Evolutionary conservation across 2,888 invertebrate species (phyloP), one percentile per base, ranked within the genome.

Genomic region (Bimastos eiseni): DNA sequence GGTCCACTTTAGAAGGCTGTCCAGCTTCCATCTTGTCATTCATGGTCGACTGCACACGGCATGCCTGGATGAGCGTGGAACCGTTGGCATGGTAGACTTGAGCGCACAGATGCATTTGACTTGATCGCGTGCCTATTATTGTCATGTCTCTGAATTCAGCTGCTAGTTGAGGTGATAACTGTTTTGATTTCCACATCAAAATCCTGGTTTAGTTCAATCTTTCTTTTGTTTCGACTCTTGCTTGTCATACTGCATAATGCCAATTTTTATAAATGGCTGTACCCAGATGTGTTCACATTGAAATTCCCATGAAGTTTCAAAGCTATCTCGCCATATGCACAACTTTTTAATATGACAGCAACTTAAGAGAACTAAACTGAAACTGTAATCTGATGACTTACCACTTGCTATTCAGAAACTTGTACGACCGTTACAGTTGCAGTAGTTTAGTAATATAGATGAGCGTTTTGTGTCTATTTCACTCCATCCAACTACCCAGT

Each of bases 21-120:
- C 70, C n/a, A n/a, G 70, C 70, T 70, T 70, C 70, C 70, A n/a
- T 70, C 70, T 70, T 70, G 70, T 70, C 70, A 70, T 70, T 70
- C 11, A 70, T 70, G 70, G 70, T 70, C n/a, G 70, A 11, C 70
- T 70, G 70, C 30, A 70, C 70, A 70, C n/a, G n/a, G 30, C 6
- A 70, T 11, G 70, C 70, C 5, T 70, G 70, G n/a, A 8, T 70
- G 70, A 70, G 70, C 70, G 13, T 70, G 70, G 70, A 70, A 70
- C 70, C 17, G 70, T 70, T n/a, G 70, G 70, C 4, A 17, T 70
- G n/a, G 13, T 70, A n/a, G 70, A 70, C 70, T 70, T n/a, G 30
- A 8, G n/a, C 70, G 11, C n/a, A n/a, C 30, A n/a, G n/a, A 70
- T 70, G 70, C 70, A 8, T 70, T 49, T 70, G 70, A 70, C 70